A percentile compares a stretch with the other conserved stretches of the same genome.
Conservation (phyloP, 1,140 invertebrate species). For the Rhagoletis zephyria region DNA sequence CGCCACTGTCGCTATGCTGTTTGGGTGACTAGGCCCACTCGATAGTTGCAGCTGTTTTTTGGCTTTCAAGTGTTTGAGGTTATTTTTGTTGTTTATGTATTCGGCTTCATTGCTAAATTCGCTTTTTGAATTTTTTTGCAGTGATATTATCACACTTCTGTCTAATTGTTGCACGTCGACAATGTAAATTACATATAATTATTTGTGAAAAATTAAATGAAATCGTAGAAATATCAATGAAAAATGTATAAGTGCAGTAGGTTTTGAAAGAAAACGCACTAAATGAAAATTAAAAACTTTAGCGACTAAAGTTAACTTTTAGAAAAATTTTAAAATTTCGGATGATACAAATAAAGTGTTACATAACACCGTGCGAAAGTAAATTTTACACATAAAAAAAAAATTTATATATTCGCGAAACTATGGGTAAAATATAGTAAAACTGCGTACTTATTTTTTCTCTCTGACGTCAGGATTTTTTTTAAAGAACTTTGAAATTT, state of each 20-base stretch:
- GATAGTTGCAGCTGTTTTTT: constrained; percentile 15
- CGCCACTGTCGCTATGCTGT: not conserved
- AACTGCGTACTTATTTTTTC: too few relatives aligned
- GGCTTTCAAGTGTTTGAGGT: not conserved
- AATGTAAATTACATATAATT: constrained; percentile 42
- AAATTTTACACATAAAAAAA: too few relatives aligned
- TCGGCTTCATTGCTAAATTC: not conserved
- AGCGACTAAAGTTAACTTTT: too few relatives aligned
- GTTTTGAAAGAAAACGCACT: not conserved
- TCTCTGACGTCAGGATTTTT: too few relatives aligned
- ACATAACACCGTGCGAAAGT: too few relatives aligned
- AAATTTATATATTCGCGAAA: too few relatives aligned
- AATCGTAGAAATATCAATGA: not conserved
- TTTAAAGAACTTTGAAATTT: too few relatives aligned
- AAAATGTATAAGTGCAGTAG: constrained; percentile 7
- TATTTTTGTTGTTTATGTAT: not conserved
- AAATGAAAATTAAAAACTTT: too few relatives aligned
- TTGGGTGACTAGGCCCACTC: not conserved
- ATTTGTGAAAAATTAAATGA: constrained; percentile 50
- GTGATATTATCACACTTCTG: constrained; percentile 37
- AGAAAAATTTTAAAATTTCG: too few relatives aligned
- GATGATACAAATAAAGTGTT: too few relatives aligned
- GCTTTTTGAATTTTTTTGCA: not conserved
- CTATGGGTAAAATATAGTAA: too few relatives aligned
- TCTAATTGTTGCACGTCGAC: constrained; percentile 51